Base-by-base conservation (phyloP, 2,888 invertebrate genomes). In the Ectemnius cavifrons region DNA sequence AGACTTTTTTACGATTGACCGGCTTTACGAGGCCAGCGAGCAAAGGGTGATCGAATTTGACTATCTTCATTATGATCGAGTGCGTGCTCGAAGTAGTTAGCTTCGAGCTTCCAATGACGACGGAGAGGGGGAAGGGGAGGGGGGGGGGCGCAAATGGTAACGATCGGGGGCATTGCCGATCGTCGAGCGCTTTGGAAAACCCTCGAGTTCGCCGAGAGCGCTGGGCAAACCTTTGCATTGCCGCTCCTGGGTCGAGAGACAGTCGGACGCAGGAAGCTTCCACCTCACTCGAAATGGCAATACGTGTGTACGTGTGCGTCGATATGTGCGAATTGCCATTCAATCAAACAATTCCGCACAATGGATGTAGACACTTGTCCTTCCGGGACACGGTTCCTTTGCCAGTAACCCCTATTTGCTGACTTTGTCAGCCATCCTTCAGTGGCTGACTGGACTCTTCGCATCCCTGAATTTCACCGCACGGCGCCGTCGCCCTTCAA, bases 301-400 rank as follows among this genome's bases (percentile, higher is more conserved):
- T 37, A 37, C 37, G 37, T 37, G 37, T 11, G 37, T 23, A 3
- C 37, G 8, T 37, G 37, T 37, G 79, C 67, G 66, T 37, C 37
- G 67, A 78, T 74, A 73, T 71, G 78, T 62, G 73, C 71, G 71
- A 74, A 78, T 75, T 71, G 59, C 64, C 75, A 78, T 75, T 71
- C 78, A 59, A 78, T 75, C 78, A 75, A 78, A 79, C 78, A 71
- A 72, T 79, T 78, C 74, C 67, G 73, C 72, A 82, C 79, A 79
- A 79, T 82, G 70, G 75, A 72, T 75, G 65, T 72, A 71, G 78
- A 75, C 75, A 71, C 75, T 81, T 75, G 81, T 81, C 66, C 80
- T 37, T 60, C 73, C 69, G 79, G 78, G 75, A 73, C 69, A 71
- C 73, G 57, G 82, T 78, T 78, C 78, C 78, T 79, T 79, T 79